Evolutionary conservation across 2,888 invertebrate genomes (phyloP).

Genomic region (Thymelicus lineola): DNA sequence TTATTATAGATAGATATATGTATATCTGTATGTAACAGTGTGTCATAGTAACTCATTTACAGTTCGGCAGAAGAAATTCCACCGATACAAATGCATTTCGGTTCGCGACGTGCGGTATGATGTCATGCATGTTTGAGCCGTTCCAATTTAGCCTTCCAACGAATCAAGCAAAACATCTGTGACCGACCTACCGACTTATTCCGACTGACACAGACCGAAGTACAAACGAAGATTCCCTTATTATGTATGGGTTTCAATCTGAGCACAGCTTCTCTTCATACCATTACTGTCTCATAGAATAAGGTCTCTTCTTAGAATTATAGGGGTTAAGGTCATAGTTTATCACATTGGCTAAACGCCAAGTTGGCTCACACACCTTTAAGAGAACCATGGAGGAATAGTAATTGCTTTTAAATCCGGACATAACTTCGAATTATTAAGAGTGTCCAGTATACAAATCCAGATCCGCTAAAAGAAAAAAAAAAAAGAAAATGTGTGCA

Average conservation of each 20-base stretch:
- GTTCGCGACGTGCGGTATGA: slow-evolving; percentile 1
- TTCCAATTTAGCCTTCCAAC: slow-evolving; percentile 2
- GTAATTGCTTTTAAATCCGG: not conserved
- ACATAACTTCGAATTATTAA: not conserved
- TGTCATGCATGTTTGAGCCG: slow-evolving; percentile 3
- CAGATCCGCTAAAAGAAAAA: too few species aligned
- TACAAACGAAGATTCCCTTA: not conserved
- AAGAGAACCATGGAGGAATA: not conserved
- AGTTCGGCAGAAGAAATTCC: not conserved
- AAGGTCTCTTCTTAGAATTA: not conserved
- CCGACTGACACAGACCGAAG: not conserved
- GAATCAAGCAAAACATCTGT: slow-evolving; percentile 6
- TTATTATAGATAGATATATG: too few species aligned
- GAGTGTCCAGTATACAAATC: not conserved
- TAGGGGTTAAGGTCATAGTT: not conserved
- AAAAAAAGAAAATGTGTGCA: too few species aligned
- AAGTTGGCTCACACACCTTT: not conserved
- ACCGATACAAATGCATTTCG: slow-evolving; percentile 2
- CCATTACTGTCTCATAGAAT: not conserved
- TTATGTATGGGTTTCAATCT: not conserved
- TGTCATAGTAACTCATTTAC: not conserved
- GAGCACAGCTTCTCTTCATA: too few species aligned
- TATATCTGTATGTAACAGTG: too few species aligned
- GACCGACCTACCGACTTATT: not conserved
- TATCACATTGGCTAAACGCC: not conserved